A percentile compares a stretch with the other conserved stretches of the same genome.
Evolutionary conservation across 2,888 invertebrate species (phyloP).

Genomic region (Gastracanthus pulcherrimus): DNA sequence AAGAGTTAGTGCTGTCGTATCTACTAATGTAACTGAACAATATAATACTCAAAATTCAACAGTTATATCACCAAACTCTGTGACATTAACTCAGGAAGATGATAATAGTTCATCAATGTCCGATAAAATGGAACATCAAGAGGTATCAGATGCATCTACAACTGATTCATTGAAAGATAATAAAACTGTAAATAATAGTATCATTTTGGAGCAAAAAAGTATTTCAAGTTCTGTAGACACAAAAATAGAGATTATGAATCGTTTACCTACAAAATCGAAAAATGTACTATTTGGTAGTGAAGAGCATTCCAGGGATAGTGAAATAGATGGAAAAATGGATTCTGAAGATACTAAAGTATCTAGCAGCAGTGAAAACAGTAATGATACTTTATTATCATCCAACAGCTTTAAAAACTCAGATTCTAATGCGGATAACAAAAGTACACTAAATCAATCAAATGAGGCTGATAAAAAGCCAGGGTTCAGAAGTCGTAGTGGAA

Average conservation of each 20-base stretch:
- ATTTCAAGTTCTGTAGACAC: slow-evolving; percentile 13
- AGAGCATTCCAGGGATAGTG: slow-evolving; percentile 69
- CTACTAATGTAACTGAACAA: slow-evolving; percentile 33
- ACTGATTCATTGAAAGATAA: slow-evolving; percentile 36
- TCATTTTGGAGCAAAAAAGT: slow-evolving; percentile 33
- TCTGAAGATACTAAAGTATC: slow-evolving; percentile 72
- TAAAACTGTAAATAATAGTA: slow-evolving; percentile 50
- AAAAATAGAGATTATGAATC: slow-evolving; percentile 25
- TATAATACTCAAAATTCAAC: slow-evolving; percentile 39
- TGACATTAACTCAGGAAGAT: slow-evolving; percentile 63
- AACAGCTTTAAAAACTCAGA: slow-evolving; percentile 69
- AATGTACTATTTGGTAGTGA: slow-evolving; percentile 56
- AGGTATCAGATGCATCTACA: slow-evolving; percentile 60
- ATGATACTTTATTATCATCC: slow-evolving; percentile 77
- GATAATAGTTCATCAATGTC: slow-evolving; percentile 66
- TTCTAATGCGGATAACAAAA: slow-evolving; percentile 62
- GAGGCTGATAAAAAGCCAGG: slow-evolving; percentile 72
- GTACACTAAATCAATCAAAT: slow-evolving; percentile 54
- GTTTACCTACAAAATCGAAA: slow-evolving; percentile 36
- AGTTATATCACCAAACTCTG: slow-evolving; percentile 5
- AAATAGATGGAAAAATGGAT: slow-evolving; percentile 70
- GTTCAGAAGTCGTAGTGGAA: slow-evolving; percentile 73
- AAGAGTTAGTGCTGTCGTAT: slow-evolving; percentile 5
- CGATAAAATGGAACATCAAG: slow-evolving; percentile 67
- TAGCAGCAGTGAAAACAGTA: slow-evolving; percentile 79